phyloP scores from a whole-genome alignment of 2,113 vertebrate species.

The Trinectes maculatus region DNA sequence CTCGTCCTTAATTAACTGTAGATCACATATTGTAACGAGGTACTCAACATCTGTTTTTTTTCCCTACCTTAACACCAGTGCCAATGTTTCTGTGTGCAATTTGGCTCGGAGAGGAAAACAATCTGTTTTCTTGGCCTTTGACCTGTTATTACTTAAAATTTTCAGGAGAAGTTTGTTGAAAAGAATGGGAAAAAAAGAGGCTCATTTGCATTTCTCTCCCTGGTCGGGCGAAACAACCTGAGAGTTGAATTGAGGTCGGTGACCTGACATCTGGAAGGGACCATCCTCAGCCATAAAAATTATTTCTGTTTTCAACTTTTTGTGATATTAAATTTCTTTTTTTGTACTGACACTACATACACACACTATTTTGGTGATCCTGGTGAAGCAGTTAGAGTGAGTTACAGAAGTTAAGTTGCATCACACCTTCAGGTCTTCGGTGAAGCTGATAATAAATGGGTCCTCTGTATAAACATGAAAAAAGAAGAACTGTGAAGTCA shows the following conservation, averaged over 20 bases:
- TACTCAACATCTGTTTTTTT: slow-evolving; percentile 9
- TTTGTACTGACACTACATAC: too few relatives aligned
- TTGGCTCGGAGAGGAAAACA: neutral
- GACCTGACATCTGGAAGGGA: neutral
- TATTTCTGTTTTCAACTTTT: too few relatives aligned
- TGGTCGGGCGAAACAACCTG: neutral
- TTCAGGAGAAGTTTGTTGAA: slow-evolving; percentile 2
- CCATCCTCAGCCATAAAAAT: too few relatives aligned
- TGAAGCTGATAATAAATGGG: too few relatives aligned
- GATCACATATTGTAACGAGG: slow-evolving; percentile 14
- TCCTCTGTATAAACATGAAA: neutral
- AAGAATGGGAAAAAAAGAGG: neutral
- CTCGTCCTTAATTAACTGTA: slow-evolving; percentile 17
- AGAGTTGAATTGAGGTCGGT: slow-evolving; percentile 28
- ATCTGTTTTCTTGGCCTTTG: neutral
- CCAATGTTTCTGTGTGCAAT: neutral
- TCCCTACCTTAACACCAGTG: neutral
- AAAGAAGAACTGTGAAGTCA: slow-evolving; percentile 1
- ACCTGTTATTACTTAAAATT: slow-evolving; percentile 20
- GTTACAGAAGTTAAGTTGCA: slow-evolving; percentile 23
- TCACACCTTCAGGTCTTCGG: neutral
- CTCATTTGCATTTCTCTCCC: neutral
- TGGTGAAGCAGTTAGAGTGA: slow-evolving; percentile 25
- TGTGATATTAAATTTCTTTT: too few relatives aligned
- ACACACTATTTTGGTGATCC: slow-evolving; percentile 17